phyloP scores from a whole-genome alignment of 2,888 invertebrate genomes.

The Yponomeuta cagnagella region DNA sequence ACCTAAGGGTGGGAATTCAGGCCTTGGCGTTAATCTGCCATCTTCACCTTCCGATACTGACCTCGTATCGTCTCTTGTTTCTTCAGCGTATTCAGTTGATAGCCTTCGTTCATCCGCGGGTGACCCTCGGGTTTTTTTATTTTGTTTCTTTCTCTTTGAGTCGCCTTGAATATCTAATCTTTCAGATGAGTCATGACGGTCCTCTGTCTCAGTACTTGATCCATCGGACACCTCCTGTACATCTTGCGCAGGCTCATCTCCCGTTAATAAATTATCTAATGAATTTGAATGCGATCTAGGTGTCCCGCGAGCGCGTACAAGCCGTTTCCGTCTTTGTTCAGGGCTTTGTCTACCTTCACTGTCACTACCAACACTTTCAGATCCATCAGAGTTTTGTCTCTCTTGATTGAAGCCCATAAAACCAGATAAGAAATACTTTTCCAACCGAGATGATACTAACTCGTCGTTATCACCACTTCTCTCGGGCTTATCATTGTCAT shows the following conservation, averaged over 20 bases:
- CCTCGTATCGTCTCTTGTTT: slow-evolving; percentile 74
- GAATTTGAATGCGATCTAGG: slow-evolving; percentile 89
- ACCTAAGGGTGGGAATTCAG: slow-evolving; percentile 76
- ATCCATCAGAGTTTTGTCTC: slow-evolving; percentile 86
- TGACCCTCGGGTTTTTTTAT: slow-evolving; percentile 79
- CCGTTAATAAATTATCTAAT: slow-evolving; percentile 84
- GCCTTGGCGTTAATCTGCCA: slow-evolving; percentile 81
- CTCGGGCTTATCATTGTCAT: slow-evolving; percentile 76
- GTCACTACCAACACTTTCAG: slow-evolving; percentile 92
- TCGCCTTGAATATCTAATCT: slow-evolving; percentile 86
- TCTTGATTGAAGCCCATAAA: slow-evolving; percentile 89
- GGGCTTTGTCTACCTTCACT: slow-evolving; percentile 93
- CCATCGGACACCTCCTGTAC: slow-evolving; percentile 81
- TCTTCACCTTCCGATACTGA: slow-evolving; percentile 80
- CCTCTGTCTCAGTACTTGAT: slow-evolving; percentile 84
- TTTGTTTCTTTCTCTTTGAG: slow-evolving; percentile 88
- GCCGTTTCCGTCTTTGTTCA: slow-evolving; percentile 86
- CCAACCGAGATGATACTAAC: slow-evolving; percentile 87
- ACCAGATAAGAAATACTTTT: slow-evolving; percentile 92
- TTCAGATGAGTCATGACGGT: slow-evolving; percentile 80
- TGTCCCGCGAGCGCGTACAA: slow-evolving; percentile 88
- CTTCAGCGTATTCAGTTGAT: slow-evolving; percentile 78
- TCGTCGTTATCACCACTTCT: slow-evolving; percentile 79
- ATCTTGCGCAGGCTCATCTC: slow-evolving; percentile 73
- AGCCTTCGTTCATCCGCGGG: slow-evolving; percentile 79